Evolutionary conservation across 2,888 invertebrate species (phyloP).

Genomic region (Ernsta delagoae): DNA sequence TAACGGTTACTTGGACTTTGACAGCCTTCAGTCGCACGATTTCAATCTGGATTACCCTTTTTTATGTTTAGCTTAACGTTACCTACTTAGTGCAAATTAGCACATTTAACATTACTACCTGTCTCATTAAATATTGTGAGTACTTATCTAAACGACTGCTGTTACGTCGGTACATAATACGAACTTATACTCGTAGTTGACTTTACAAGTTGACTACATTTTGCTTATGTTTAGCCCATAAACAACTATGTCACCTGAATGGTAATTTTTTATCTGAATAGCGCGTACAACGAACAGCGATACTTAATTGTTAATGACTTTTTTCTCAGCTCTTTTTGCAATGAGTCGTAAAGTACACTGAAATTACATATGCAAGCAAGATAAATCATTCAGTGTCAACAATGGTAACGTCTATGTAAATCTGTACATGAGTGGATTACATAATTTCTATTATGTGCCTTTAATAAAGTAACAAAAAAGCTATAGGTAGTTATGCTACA

Average conservation of each 20-base stretch:
- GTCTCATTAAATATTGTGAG: not conserved
- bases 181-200: not conserved
- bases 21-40: not conserved
- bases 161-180: not conserved
- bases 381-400: conserved; percentile 23
- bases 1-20: too few species aligned
- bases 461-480: not conserved
- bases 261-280: conserved; percentile 18
- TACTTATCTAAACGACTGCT: too few species aligned
- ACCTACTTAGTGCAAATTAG: too few species aligned
- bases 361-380: conserved; percentile 22
- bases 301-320: conserved; percentile 19
- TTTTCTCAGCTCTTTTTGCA: conserved; percentile 19
- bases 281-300: not conserved
- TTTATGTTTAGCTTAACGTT: not conserved
- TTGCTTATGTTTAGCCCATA: conserved; percentile 20
- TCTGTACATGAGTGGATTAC: conserved; percentile 24
- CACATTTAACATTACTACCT: not conserved
- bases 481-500: too few species aligned
- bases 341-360: conserved; percentile 20
- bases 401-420: conserved; percentile 26
- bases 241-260: conserved; percentile 21
- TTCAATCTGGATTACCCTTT: not conserved
- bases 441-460: not conserved
- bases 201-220: conserved; percentile 16